Conservation (phyloP, 2,888 invertebrate genomes). For the Drosophila incognita region DNA sequence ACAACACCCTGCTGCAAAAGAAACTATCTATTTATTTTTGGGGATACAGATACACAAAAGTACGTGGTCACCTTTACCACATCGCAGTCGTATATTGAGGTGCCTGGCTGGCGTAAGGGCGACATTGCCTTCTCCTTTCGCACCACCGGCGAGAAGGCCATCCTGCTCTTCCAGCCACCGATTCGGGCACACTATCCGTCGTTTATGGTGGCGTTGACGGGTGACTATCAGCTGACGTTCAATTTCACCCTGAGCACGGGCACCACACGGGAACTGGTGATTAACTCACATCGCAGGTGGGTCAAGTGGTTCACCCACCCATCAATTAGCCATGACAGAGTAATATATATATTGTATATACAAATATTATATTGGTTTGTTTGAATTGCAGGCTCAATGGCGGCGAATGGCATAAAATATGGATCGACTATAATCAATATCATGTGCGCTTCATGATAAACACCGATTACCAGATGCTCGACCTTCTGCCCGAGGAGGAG, state of each 20-base stretch:
- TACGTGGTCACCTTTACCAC: conserved; percentile 97
- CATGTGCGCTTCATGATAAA: conserved; percentile 97
- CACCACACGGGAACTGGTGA: conserved; percentile 91
- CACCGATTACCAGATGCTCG: conserved; percentile 94
- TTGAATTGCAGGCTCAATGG: conserved; percentile 90
- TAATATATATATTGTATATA: neutral
- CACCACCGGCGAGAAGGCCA: conserved; percentile 95
- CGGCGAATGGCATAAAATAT: conserved; percentile 98
- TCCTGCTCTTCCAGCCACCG: conserved; percentile 95
- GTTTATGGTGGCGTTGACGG: conserved; percentile 95
- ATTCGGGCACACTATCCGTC: conserved; percentile 95
- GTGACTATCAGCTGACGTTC: conserved; percentile 94
- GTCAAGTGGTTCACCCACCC: neutral
- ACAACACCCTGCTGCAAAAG: neutral
- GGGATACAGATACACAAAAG: conserved; percentile 91
- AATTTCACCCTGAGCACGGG: conserved; percentile 95
- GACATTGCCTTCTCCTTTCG: conserved; percentile 97
- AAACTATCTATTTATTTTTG: conserved; percentile 3
- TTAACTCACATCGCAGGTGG: conserved; percentile 90
- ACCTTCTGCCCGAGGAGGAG: conserved; percentile 93
- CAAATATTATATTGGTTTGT: conserved; percentile 61
- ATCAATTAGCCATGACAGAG: neutral
- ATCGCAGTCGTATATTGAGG: conserved; percentile 95
- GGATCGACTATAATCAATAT: conserved; percentile 97
- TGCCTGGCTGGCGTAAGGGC: conserved; percentile 96